A percentile compares a stretch with the other conserved stretches of the same genome.
Evolutionary conservation across 2,797 vertebrate genomes (phyloP).

Genomic region (Sebastes flavidus): DNA sequence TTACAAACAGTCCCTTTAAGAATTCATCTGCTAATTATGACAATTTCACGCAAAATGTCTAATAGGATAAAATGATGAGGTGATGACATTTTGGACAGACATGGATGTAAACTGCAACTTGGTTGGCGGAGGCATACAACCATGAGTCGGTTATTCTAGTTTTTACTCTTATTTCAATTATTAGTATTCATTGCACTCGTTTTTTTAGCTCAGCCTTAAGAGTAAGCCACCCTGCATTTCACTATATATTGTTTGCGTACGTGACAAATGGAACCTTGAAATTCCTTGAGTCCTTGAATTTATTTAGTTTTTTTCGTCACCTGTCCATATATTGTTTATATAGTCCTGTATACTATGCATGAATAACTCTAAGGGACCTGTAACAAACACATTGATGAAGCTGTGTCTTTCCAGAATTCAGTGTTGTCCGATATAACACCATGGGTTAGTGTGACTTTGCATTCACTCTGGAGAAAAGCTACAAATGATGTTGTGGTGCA

Average conservation of each 20-base stretch:
- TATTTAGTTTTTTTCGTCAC: background rate
- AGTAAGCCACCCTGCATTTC: background rate
- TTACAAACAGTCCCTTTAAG: too few relatives aligned
- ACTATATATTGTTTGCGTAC: too few relatives aligned
- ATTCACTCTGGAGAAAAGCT: slow-evolving; percentile 24
- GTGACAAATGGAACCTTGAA: background rate
- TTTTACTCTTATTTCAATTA: background rate
- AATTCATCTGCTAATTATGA: too few relatives aligned
- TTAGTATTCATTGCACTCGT: background rate
- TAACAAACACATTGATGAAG: background rate
- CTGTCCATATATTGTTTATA: background rate
- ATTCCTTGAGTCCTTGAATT: background rate
- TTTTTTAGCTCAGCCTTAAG: background rate
- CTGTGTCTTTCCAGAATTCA: background rate
- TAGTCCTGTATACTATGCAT: background rate
- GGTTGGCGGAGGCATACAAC: too few relatives aligned
- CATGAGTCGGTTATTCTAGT: background rate
- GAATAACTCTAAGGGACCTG: background rate
- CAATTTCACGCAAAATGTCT: background rate
- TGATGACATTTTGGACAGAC: background rate
- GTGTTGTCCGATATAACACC: background rate
- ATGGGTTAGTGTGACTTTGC: slow-evolving; percentile 16
- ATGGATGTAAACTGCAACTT: background rate
- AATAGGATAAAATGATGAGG: background rate
- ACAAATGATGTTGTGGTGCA: slow-evolving; percentile 13